Percentiles rank a stretch among this genome's conserved stretches.
phyloP scores from a whole-genome alignment of 2,888 invertebrate species.

The Pyrocoelia pectoralis region DNA sequence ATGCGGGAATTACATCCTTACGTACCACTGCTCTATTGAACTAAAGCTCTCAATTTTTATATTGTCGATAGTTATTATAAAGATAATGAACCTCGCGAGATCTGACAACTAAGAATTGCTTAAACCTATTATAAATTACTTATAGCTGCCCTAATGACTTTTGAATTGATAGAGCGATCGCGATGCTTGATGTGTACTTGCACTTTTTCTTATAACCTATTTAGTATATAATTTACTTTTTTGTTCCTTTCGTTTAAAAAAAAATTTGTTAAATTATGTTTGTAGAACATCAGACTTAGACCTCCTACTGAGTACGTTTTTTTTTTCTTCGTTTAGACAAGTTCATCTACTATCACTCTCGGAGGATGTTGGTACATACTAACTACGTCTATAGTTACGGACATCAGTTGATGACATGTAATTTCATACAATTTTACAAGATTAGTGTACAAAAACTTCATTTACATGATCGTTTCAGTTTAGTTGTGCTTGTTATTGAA shows the following conservation, averaged over 20 bases:
- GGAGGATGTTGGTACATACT: neutral
- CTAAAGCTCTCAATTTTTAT: slow-evolving; percentile 34
- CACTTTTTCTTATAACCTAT: slow-evolving; percentile 1
- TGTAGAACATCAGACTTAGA: slow-evolving; percentile 1
- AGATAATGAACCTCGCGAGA: slow-evolving; percentile 37
- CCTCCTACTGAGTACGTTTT: neutral
- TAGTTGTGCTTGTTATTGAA: too few relatives aligned
- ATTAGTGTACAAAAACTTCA: too few relatives aligned
- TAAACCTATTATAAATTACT: slow-evolving; percentile 42
- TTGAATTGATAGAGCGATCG: slow-evolving; percentile 38
- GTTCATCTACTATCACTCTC: neutral
- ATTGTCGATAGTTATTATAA: slow-evolving; percentile 20
- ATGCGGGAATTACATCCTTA: slow-evolving; percentile 1
- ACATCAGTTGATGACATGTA: too few relatives aligned
- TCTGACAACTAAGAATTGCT: slow-evolving; percentile 41
- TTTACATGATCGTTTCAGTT: too few relatives aligned
- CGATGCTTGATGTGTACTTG: neutral
- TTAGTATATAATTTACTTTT: neutral
- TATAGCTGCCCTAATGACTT: slow-evolving; percentile 39
- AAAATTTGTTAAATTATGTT: neutral
- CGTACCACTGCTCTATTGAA: slow-evolving; percentile 25
- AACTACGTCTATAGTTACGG: too few relatives aligned
- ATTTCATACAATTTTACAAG: too few relatives aligned
- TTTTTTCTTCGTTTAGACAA: neutral
- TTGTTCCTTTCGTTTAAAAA: neutral